Conservation (phyloP, 2,888 invertebrate genomes). For the Meloe dianella region DNA sequence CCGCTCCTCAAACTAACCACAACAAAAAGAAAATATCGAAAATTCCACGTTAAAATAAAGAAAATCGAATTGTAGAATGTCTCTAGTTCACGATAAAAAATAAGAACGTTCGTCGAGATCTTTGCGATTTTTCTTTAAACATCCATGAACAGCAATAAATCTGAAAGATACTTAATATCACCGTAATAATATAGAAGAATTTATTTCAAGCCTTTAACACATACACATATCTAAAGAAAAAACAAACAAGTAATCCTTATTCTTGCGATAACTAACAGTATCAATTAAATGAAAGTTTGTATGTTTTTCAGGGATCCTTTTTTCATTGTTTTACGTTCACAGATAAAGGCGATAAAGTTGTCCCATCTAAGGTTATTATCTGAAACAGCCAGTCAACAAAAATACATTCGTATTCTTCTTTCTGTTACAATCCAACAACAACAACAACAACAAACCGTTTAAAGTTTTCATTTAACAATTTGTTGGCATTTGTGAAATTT, state of each 20-base stretch:
- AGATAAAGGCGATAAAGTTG: constrained; percentile 11
- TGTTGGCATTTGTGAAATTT: constrained; percentile 12
- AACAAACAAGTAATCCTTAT: not conserved
- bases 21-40: not conserved
- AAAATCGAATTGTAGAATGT: not conserved
- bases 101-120: not conserved
- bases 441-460: not conserved
- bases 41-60: not conserved
- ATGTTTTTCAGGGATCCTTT: constrained; percentile 2
- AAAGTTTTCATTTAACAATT: not conserved
- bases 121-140: not conserved
- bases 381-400: constrained; percentile 4
- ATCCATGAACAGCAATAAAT: not conserved
- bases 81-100: not conserved
- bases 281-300: not conserved
- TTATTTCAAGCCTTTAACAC: not conserved
- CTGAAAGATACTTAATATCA: not conserved
- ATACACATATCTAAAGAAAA: not conserved
- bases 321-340: constrained; percentile 7
- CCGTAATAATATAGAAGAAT: not conserved
- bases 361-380: constrained; percentile 11
- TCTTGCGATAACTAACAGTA: not conserved
- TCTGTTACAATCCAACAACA: not conserved
- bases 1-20: constrained; percentile 1
- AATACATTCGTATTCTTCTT: not conserved